Evolutionary conservation across 2,888 invertebrate species (phyloP).

Genomic region (Apamea anceps): DNA sequence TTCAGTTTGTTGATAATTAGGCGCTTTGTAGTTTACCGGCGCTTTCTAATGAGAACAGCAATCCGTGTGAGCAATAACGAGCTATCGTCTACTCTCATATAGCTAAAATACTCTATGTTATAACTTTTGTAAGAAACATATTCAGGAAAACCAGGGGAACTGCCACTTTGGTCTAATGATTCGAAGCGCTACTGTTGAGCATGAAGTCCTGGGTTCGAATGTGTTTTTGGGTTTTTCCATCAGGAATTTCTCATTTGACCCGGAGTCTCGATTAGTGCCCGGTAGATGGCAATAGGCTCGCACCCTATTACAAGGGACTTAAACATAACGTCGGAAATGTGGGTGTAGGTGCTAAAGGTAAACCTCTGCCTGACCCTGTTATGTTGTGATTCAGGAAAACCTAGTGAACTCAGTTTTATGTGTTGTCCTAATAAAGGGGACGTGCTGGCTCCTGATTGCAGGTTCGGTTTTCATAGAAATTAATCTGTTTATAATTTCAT

Average conservation of each 20-base stretch:
- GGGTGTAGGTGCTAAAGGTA: neutral
- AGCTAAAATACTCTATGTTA: neutral
- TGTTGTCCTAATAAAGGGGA: neutral
- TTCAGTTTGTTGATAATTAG: slow-evolving; percentile 56
- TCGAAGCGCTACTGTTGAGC: neutral
- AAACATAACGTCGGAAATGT: neutral
- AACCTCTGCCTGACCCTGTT: neutral
- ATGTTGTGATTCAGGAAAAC: neutral
- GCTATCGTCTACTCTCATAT: slow-evolving; percentile 1
- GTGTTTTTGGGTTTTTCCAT: neutral
- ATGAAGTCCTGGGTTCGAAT: neutral
- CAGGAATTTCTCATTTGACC: neutral
- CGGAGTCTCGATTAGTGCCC: neutral
- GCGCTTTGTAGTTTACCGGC: slow-evolving; percentile 40
- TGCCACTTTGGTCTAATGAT: neutral
- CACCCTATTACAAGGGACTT: neutral
- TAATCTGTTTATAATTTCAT: neutral
- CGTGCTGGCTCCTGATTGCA: neutral
- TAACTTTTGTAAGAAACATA: neutral
- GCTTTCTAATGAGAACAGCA: slow-evolving; percentile 36
- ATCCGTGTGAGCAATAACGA: slow-evolving; percentile 1
- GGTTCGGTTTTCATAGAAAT: neutral
- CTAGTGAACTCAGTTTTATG: neutral
- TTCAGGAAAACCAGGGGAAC: neutral
- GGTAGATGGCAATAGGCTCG: neutral